Base-by-base conservation (phyloP, 2,888 invertebrate genomes). In the Epistrophella euchroma region DNA sequence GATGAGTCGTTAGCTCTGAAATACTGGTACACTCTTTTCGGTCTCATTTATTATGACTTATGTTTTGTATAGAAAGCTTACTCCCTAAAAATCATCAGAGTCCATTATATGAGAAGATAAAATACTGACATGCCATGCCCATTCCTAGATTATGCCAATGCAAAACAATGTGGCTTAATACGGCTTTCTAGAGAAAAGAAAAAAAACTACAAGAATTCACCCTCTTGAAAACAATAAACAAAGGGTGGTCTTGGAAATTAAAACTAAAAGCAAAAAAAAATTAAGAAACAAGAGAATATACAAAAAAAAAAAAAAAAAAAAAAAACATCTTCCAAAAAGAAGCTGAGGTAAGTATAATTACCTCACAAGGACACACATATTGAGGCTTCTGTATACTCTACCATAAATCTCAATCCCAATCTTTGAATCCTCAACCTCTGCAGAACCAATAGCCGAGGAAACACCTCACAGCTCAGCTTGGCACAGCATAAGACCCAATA, bases 291-390 rank as follows among this genome's bases (percentile, higher is more conserved):
- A 32, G 40, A 60, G 19, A 52, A 52, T 10, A 50, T 15, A 25
- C 7, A 28, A 4, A 28, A 28, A 28, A 28, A 28, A 28, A 28
- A 28, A 47, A 28, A 28, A 28, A 28, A 32, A 22, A 35, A 25
- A n/a, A 62, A 62, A 25, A 58, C 10, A 19, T 68, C 66, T 64
- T 62, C 43, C 66, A 74, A 60, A 43, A 85, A 66, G 19, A 79
- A 72, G 68, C 85, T 73, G 81, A 81, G 81, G 81, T 81, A 86
- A 76, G 81, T 77, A 68, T 76, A 76, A 86, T 81, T 86, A 86
- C 73, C 81, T 22, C 73, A 73, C 77, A 82, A 76, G 71, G 81
- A 66, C 71, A 52, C 25, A 47, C 15, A 76, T 15, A 50, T 37
- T 22, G 4, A 58, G 37, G 58, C 52, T 77, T 73, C 37, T 37